Evolutionary conservation across 2,797 vertebrate species (phyloP).

Genomic region (Cyprinella venusta): DNA sequence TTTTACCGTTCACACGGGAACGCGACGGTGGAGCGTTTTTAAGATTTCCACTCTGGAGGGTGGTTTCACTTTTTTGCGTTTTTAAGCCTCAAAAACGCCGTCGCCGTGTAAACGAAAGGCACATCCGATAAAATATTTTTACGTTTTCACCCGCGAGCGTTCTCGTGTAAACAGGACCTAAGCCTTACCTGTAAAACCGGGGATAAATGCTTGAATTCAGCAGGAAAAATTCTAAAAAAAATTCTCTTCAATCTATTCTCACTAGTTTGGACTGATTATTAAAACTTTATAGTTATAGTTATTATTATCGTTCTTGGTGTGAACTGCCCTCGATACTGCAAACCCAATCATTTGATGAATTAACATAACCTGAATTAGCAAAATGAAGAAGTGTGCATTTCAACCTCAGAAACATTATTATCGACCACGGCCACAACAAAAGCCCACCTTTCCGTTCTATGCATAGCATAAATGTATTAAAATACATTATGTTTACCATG

Average conservation of each 20-base stretch:
- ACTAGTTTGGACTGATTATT: neutral
- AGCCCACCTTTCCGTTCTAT: constrained; percentile 29
- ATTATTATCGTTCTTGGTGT: neutral
- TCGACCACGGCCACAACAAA: neutral
- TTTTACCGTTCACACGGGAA: no score
- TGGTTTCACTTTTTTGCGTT: no score
- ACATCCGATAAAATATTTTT: no score
- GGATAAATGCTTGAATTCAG: neutral
- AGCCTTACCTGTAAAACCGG: no score
- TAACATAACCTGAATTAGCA: neutral
- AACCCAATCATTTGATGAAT: neutral
- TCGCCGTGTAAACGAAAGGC: no score
- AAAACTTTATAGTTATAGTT: neutral
- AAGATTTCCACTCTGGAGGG: no score
- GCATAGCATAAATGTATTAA: constrained; percentile 59
- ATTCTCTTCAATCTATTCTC: no score
- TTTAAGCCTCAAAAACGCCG: no score
- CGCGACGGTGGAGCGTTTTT: no score
- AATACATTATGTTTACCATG: constrained; percentile 79
- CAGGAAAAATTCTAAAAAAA: neutral
- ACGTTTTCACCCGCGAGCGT: no score
- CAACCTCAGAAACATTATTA: constrained; percentile 2
- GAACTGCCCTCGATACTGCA: neutral
- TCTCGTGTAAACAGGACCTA: no score
- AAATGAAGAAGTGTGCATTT: neutral